phyloP scores from a whole-genome alignment of 2,888 invertebrate genomes.

The Pseudococcus jackbeardsleyi region DNA sequence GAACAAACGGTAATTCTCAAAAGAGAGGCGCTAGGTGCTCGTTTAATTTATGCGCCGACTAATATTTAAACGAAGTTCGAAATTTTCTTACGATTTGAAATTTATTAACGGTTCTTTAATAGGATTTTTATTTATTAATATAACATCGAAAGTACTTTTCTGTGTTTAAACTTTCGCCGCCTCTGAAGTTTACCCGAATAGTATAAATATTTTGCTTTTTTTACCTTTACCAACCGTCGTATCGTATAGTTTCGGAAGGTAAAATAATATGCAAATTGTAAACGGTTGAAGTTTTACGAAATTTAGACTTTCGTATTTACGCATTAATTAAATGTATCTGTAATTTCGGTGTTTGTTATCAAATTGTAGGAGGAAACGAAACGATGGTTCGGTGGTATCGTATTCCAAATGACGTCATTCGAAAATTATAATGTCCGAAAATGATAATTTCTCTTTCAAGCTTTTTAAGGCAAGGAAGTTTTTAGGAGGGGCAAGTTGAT shows the following conservation, averaged over 20 bases:
- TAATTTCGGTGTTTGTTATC: not conserved
- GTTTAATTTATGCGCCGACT: constrained; percentile 31
- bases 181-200: not conserved
- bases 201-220: constrained; percentile 21
- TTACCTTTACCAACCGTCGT: not conserved
- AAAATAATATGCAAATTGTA: constrained; percentile 2
- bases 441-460: too few relatives aligned
- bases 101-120: constrained; percentile 41
- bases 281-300: not conserved
- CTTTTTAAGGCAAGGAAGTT: too few relatives aligned
- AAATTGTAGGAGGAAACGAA: not conserved
- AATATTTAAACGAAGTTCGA: constrained; percentile 44
- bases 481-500: too few relatives aligned
- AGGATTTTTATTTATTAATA: constrained; percentile 51
- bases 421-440: not conserved
- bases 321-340: constrained; percentile 1
- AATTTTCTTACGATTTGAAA: constrained; percentile 37
- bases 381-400: not conserved
- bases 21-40: not conserved
- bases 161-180: constrained; percentile 40
- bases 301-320: not conserved
- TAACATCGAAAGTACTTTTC: constrained; percentile 50
- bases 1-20: not conserved
- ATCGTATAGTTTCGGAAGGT: not conserved
- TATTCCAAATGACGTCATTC: not conserved